Base-by-base conservation (phyloP, 2,888 invertebrate species). In the Amphipyra tragopoginis region DNA sequence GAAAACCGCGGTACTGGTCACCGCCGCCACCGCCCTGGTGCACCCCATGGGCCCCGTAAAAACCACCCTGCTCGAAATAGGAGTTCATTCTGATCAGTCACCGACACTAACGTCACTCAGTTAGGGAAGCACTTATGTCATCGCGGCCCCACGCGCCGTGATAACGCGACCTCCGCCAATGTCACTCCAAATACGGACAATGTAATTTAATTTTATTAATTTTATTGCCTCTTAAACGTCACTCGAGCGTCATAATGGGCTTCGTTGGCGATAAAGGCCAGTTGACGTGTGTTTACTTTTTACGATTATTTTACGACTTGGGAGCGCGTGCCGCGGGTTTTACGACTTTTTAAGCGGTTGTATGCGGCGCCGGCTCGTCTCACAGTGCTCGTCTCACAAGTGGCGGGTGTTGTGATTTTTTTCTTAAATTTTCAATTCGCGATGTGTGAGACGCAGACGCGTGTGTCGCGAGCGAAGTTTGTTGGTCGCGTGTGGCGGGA, bases 41-140 rank as follows among this genome's bases (percentile, higher is more conserved):
- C 84, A 94, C 94, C 89, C 98, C 98, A 93, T 98, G 98, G 86
- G 97, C 96, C 87, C 98, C 98, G 95, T 98, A 98, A 96, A 98
- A 98, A 93, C 98, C 98, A 93, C 97, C 97, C 96, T 98, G 98
- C 96, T 98, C 98, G 93, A 98, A 98, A 94, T 98, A 98, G 91
- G 98, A 98, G 97, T 98, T 98, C 98, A 98, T 98, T 93, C 92
- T 96, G 92, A 87, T 86, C 83, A 82, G 87, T 93, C 93, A 91
- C 91, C 79, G 86, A 82, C 90, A 91, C 92, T 80, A 89, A 89
- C 92, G 92, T 91, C 93, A 93, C 93, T 90, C 82, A 86, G 88
- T 88, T 81, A 85, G 87, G 83, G 81, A 90, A 86, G 29, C 93
- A 91, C 93, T 93, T 94, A 94, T 94, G 94, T 93, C 94, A 94